Conservation (phyloP, 2,797 vertebrate species). For the Hemitrygon akajei region DNA sequence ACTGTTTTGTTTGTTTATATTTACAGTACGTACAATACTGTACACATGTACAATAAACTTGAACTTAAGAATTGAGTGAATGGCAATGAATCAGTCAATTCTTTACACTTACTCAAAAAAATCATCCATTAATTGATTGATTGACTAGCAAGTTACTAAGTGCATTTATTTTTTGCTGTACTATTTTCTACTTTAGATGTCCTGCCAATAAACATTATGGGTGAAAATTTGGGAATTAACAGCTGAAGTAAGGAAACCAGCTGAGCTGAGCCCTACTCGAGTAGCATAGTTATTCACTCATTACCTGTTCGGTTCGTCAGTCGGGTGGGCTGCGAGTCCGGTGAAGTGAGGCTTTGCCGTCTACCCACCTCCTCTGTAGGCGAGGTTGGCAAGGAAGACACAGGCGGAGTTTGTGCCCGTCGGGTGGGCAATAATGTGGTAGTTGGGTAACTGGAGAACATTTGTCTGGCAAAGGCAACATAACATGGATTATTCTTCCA, state of each 20-base stretch:
- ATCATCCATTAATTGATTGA: neutral
- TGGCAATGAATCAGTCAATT: neutral
- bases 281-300: neutral
- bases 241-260: neutral
- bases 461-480: conserved; percentile 71
- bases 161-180: neutral
- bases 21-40: too few species aligned
- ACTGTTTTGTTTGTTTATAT: too few species aligned
- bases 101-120: neutral
- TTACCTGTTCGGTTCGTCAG: conserved; percentile 78
- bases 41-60: too few species aligned
- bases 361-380: conserved; percentile 90
- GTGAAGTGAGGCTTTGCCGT: conserved; percentile 88
- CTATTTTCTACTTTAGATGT: neutral
- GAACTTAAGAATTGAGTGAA: neutral
- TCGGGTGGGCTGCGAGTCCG: conserved; percentile 80
- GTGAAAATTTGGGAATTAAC: neutral
- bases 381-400: conserved; percentile 88
- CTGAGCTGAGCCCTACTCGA: neutral
- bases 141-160: neutral
- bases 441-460: conserved; percentile 98
- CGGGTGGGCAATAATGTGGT: conserved; percentile 80
- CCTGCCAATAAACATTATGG: neutral
- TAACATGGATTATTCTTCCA: neutral
- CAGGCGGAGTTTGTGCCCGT: conserved; percentile 89